Percentiles rank a stretch among this genome's conserved stretches.
These are phyloP conservation scores for Mythimna pallens DNA, from an alignment of 2,888 invertebrate species.

Conservation along the genomic window DNA sequence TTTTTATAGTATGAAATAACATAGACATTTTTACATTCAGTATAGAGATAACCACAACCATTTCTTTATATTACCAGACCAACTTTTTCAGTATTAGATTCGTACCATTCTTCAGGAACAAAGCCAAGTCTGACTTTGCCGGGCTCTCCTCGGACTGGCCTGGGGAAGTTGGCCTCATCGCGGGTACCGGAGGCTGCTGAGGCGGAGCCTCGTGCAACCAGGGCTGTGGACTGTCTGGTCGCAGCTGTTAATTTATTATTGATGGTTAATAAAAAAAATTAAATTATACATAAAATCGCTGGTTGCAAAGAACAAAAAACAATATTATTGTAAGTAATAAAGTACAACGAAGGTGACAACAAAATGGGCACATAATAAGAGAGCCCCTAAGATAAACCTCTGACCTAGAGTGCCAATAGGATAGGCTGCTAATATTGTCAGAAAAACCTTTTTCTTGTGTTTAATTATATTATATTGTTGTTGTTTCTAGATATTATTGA, in stretches of 20 bases:
- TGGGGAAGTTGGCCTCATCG: conserved; percentile 94
- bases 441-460: background rate
- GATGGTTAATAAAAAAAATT: background rate
- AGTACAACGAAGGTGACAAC: background rate
- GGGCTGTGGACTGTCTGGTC: conserved; percentile 87
- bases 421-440: background rate
- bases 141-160: conserved; percentile 92
- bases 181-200: conserved; percentile 89
- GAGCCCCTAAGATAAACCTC: background rate
- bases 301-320: background rate
- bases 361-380: too few species aligned
- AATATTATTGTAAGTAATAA: background rate
- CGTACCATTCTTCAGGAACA: conserved; percentile 97
- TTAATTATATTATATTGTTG: background rate
- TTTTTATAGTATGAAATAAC: too few species aligned
- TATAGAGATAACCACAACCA: too few species aligned
- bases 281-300: background rate
- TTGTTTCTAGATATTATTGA: too few species aligned
- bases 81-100: background rate
- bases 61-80: background rate
- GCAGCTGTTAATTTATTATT: conserved; percentile 75
- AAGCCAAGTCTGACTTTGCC: conserved; percentile 97
- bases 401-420: background rate
- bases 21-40: too few species aligned
- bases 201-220: conserved; percentile 89